phyloP scores from a whole-genome alignment of 1,140 invertebrate species.

The Drosophila azteca region DNA sequence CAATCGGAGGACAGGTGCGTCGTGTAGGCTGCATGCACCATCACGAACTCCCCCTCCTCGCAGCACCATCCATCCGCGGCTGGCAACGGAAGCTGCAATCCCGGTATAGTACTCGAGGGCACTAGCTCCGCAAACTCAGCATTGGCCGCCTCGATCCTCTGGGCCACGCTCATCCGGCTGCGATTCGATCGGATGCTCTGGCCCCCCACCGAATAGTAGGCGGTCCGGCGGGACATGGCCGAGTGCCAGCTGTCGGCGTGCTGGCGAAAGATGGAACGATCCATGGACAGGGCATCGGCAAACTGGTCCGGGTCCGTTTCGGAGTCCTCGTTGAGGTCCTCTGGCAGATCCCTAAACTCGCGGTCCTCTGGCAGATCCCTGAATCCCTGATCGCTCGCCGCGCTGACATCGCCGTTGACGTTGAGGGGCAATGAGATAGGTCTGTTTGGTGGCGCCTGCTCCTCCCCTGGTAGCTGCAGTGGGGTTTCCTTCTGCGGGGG shows the following conservation, averaged over 20 bases:
- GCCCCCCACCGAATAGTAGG: constrained; percentile 90
- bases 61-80: constrained; percentile 87
- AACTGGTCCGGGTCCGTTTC: constrained; percentile 44
- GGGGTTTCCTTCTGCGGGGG: neutral
- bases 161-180: constrained; percentile 57
- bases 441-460: neutral
- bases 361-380: constrained; percentile 50
- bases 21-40: constrained; percentile 94
- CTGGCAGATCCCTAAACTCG: constrained; percentile 61
- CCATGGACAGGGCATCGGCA: constrained; percentile 54
- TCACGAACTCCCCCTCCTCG: constrained; percentile 93
- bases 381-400: constrained; percentile 30
- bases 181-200: constrained; percentile 73
- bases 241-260: constrained; percentile 92
- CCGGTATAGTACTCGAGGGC: constrained; percentile 90
- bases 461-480: neutral
- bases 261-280: constrained; percentile 83
- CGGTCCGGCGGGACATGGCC: constrained; percentile 88
- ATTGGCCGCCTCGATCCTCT: constrained; percentile 66
- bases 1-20: constrained; percentile 94
- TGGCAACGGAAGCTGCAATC: constrained; percentile 85
- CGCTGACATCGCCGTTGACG: constrained; percentile 7
- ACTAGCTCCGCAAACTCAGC: constrained; percentile 86
- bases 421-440: constrained; percentile 31
- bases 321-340: constrained; percentile 8